Evolutionary conservation across 2,113 vertebrate species (phyloP).

Genomic region (Camelus dromedarius): DNA sequence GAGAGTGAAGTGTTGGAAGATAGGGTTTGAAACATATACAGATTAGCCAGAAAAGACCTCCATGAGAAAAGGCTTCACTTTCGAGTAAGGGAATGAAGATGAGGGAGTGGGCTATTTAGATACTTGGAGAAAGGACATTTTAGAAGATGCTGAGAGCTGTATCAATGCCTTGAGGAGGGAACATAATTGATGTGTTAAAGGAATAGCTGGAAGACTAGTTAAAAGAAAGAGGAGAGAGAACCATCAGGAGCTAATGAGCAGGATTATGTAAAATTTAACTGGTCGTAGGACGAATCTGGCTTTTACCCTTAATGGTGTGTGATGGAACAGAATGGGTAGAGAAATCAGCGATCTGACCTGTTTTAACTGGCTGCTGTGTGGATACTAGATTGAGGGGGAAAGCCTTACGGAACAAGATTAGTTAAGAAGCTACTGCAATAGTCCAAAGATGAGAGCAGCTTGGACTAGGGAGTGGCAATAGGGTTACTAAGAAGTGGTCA

Average conservation of each 20-base stretch:
- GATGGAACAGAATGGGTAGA: not conserved
- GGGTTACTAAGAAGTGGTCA: not conserved
- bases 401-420: not conserved
- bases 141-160: not conserved
- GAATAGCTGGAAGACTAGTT: not conserved
- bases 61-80: not conserved
- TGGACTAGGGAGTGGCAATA: not conserved
- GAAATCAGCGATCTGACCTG: not conserved
- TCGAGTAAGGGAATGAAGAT: not conserved
- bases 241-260: not conserved
- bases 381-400: not conserved
- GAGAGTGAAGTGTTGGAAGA: not conserved
- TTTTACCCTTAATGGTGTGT: not conserved
- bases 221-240: not conserved
- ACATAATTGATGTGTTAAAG: not conserved
- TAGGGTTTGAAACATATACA: not conserved
- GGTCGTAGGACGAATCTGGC: not conserved
- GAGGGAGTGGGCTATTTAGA: not conserved
- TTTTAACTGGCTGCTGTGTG: not conserved
- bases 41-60: not conserved
- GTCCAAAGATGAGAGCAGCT: not conserved
- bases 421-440: not conserved
- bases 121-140: not conserved
- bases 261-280: not conserved
- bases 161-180: not conserved